These are phyloP conservation scores for Hycleus phaleratus DNA, from an alignment of 1,140 invertebrate genomes.

Conservation along the genomic window DNA sequence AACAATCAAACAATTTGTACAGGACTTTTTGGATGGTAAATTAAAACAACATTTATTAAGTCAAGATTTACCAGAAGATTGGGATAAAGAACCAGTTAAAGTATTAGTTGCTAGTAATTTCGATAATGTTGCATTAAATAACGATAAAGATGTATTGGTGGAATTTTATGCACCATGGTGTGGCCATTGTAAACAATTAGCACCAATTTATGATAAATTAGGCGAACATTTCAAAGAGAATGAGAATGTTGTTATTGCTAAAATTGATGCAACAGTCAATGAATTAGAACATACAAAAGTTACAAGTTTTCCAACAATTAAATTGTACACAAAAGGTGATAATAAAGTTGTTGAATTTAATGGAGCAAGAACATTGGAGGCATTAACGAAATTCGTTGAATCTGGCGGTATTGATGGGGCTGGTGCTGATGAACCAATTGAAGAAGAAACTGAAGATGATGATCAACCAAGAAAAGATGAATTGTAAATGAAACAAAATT, in stretches of 20 bases:
- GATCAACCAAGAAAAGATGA: conserved; percentile 59
- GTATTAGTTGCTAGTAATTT: conserved; percentile 93
- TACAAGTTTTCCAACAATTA: conserved; percentile 94
- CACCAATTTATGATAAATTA: conserved; percentile 85
- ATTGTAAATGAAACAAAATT: conserved; percentile 44
- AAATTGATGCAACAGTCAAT: conserved; percentile 97
- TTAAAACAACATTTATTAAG: conserved; percentile 90
- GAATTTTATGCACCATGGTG: conserved; percentile 99
- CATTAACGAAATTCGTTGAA: conserved; percentile 87
- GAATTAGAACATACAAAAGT: conserved; percentile 94
- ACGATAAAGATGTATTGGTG: conserved; percentile 88
- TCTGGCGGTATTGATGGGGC: conserved; percentile 60
- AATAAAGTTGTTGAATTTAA: conserved; percentile 93
- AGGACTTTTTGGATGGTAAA: conserved; percentile 83
- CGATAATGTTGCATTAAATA: conserved; percentile 84
- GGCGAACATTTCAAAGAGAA: conserved; percentile 78
- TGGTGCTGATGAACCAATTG: conserved; percentile 46
- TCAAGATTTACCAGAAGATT: conserved; percentile 93
- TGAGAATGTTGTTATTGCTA: conserved; percentile 85
- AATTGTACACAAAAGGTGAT: conserved; percentile 86
- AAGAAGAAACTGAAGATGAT: conserved; percentile 58
- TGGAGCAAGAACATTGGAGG: conserved; percentile 91
- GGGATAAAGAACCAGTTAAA: conserved; percentile 94
- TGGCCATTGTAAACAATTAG: conserved; percentile 94
- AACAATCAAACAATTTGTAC: conserved; percentile 76